phyloP scores from a whole-genome alignment of 2,888 invertebrate genomes.

The Euzetes globulus region DNA sequence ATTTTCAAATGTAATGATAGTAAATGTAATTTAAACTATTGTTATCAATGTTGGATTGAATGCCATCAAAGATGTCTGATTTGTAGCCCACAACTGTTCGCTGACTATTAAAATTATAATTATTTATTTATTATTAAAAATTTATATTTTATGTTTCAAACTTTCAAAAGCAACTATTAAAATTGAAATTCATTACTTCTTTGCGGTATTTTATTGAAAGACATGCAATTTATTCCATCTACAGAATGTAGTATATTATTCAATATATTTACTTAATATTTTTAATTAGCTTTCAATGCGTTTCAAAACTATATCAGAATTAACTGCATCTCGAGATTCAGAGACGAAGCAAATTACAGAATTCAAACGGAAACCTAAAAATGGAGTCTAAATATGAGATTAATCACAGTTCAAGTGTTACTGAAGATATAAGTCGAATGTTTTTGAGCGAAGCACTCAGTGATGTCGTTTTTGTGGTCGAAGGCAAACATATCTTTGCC shows the following conservation, averaged over 20 bases:
- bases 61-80: not conserved
- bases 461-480: constrained; percentile 10
- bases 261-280: too few species aligned
- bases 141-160: not conserved
- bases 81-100: not conserved
- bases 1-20: not conserved
- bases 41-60: constrained; percentile 20
- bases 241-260: too few species aligned
- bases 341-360: too few species aligned
- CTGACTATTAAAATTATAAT: not conserved
- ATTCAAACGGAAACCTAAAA: too few species aligned
- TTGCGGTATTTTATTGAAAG: too few species aligned
- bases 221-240: too few species aligned
- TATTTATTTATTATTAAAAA: not conserved
- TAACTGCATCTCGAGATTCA: too few species aligned
- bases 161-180: too few species aligned
- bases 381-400: not conserved
- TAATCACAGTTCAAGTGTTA: not conserved
- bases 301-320: too few species aligned
- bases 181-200: too few species aligned
- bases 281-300: too few species aligned
- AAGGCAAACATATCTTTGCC: not conserved
- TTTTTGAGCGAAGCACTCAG: not conserved
- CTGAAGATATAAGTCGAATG: not conserved
- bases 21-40: constrained; percentile 21